Evolutionary conservation across 2,797 vertebrate genomes (phyloP).

Genomic region (Petrocephalus schoutedeni): DNA sequence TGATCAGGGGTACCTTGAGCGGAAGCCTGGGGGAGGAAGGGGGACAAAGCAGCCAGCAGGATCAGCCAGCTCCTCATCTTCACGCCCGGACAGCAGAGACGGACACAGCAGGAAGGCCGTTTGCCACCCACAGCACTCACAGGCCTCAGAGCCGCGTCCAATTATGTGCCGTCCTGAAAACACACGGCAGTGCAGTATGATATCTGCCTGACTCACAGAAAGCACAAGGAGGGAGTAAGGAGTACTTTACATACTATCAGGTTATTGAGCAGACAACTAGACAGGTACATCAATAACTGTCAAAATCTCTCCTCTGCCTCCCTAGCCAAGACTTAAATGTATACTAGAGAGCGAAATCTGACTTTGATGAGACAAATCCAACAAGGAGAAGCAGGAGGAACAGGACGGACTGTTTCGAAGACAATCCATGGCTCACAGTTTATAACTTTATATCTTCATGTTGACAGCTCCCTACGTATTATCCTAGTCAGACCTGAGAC

Average conservation of each 20-base stretch:
- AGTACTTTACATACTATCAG: background rate
- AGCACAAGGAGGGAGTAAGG: background rate
- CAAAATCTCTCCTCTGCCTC: background rate
- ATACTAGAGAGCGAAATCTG: background rate
- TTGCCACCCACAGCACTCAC: background rate
- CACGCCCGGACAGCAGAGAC: constrained; percentile 40
- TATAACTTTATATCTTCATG: background rate
- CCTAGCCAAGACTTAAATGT: background rate
- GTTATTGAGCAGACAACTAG: background rate
- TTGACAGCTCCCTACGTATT: background rate
- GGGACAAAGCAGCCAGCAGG: constrained; percentile 43
- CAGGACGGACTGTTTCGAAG: background rate
- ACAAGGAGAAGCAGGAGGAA: background rate
- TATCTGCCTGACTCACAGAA: background rate
- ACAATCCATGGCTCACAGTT: background rate
- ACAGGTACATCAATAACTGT: background rate
- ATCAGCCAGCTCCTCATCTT: constrained; percentile 58
- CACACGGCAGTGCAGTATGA: background rate
- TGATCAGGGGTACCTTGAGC: constrained; percentile 50
- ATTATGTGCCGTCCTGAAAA: background rate
- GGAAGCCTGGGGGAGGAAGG: constrained; percentile 34
- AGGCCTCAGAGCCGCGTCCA: background rate
- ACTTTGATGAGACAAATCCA: background rate
- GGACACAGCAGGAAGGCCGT: background rate
- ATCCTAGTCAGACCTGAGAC: background rate